Evolutionary conservation across 2,113 vertebrate species (phyloP), one percentile per base, ranked within the genome.

Genomic region (Myotis lucifugus): DNA sequence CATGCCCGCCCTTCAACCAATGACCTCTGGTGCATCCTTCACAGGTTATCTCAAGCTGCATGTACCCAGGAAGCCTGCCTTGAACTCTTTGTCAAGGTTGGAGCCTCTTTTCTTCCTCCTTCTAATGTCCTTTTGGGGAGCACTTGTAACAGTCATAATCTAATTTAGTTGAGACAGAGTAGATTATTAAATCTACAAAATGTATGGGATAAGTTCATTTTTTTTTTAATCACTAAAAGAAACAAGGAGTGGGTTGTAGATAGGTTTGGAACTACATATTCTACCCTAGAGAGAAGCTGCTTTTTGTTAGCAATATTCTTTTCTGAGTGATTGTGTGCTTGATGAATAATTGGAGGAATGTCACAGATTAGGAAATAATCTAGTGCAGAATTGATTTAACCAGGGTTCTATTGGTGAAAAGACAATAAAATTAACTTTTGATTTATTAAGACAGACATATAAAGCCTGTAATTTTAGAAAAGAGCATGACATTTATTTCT

Each of bases 361-460:
- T 82, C 67, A 84, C 81, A 90, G 59, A 23, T 93, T 94, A 83
- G 89, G 64, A 94, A 94, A 85, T 88, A 92, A 95, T 88, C 54
- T 88, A 48, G 82, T 42, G 14, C 3, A 13, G 0, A 81, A 85
- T 93, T 90, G 92, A 92, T 11, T 94, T 73, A 52, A 14, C 74
- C 54, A 76, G 27, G 6, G 50, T 73, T 93, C 77, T 93, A n/a
- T 87, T 73, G 90, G 61, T 56, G 59, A 81, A 87, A 89, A 88
- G 19, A 74, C 66, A 88, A 82, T 82, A 93, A 73, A 92, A 95
- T 85, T 77, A 77, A 88, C 69, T 85, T 90, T 82, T 85, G 85
- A 90, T 95, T 70, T 85, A 93, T 83, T 93, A 92, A 85, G 59
- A 72, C 11, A 66, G 48, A 81, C n/a, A 46, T 46, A 32, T 40